Percentiles rank a stretch among this genome's conserved stretches.
Conservation (phyloP, 1,140 invertebrate genomes). For the Eumeta japonica region DNA sequence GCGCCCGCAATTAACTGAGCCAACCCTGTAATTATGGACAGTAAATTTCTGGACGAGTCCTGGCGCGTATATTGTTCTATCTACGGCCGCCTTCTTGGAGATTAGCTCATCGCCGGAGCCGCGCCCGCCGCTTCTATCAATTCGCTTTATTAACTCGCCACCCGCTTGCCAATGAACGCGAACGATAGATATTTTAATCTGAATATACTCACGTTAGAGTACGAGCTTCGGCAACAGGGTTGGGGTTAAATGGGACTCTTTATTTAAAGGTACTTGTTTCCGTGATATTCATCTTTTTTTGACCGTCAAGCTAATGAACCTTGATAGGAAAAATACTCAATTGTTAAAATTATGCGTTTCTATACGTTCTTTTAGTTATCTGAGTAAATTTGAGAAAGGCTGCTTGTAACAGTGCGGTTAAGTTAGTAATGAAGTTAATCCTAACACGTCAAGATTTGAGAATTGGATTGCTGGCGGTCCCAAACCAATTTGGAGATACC, state of each 20-base stretch:
- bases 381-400: too few relatives aligned
- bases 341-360: too few relatives aligned
- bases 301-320: too few relatives aligned
- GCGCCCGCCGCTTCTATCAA: background rate
- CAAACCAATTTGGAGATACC: too few relatives aligned
- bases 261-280: background rate
- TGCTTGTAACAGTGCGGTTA: too few relatives aligned
- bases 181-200: background rate
- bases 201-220: background rate
- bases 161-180: background rate
- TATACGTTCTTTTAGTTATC: too few relatives aligned
- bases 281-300: too few relatives aligned
- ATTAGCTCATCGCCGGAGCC: conserved; percentile 25
- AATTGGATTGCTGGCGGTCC: too few relatives aligned
- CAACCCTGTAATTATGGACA: conserved; percentile 58
- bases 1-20: conserved; percentile 51
- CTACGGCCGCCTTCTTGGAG: conserved; percentile 24
- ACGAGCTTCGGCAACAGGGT: background rate
- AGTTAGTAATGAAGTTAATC: too few relatives aligned
- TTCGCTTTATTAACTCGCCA: background rate
- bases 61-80: conserved; percentile 46
- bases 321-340: too few relatives aligned
- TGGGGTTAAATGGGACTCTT: background rate
- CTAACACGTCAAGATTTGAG: background rate
- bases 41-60: conserved; percentile 56